Evolutionary conservation across 1,140 invertebrate species (phyloP), one percentile per base, ranked within the genome.

Genomic region (Marisa cornuarietis): DNA sequence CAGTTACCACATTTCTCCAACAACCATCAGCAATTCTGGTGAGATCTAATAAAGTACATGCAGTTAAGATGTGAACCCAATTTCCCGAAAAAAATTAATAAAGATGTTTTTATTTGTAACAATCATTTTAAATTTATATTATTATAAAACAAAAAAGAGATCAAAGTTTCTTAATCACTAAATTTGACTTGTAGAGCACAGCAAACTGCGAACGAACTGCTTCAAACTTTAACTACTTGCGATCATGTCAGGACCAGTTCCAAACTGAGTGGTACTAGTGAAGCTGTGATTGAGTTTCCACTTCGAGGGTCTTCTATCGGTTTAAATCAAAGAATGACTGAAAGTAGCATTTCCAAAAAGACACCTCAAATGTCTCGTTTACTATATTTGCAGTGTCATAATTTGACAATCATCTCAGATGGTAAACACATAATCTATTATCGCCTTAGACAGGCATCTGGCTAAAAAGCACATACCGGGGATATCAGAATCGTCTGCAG

Each of bases 401-500:
- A 58, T 11, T 58, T 58, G 9, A 58, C 4, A 58, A 18, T 18
- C 4, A 18, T 58, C 54, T 18, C 16, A 18, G 65, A 68, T n/a
- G 22, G 11, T 8, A 16, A 8, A 11, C 13, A 13, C 65, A 68
- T 24, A 68, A 68, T 1, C 65, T 11, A 13, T 1, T 58, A 14
- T 58, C 54, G 16, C 2, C 9, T 58, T 18, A 11, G 11, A 58
- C 54, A 9, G 8, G 54, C 11, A 6, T 58, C 16, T 14, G 54
- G 54, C 11, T 18, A 58, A 42, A 58, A 58, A 58, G 54, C 26
- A 76, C 73, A 68, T 81, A 89, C 89, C 89, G 81, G 89, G 89
- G 84, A 90, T 85, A 68, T 88, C 87, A 69, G 87, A 87, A 80
- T 90, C 89, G 77, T 88, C 88, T 74, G 84, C 84, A 62, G 88